Percentiles rank a stretch among this genome's conserved stretches.
phyloP scores from a whole-genome alignment of 2,113 vertebrate species.

The Ivindomyrus marchei region DNA sequence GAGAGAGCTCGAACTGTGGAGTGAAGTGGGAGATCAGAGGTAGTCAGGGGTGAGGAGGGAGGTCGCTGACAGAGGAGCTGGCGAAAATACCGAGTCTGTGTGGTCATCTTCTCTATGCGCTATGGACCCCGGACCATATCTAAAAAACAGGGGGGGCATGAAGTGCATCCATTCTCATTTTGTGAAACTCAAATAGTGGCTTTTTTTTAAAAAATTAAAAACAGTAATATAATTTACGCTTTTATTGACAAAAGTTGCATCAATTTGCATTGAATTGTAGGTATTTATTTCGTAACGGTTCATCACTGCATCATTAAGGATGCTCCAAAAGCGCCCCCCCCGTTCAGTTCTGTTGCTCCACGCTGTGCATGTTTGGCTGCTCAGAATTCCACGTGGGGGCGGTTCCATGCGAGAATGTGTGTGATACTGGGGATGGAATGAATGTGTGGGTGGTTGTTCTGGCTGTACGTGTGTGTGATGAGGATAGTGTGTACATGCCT shows the following conservation, averaged over 20 bases:
- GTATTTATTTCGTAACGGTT: neutral
- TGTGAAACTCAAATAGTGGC: neutral
- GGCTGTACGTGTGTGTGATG: neutral
- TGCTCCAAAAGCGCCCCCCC: neutral
- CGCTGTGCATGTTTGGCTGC: neutral
- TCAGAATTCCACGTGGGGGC: neutral
- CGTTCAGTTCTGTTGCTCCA: too few species aligned
- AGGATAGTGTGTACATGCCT: neutral
- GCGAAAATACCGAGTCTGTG: neutral
- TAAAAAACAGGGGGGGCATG: neutral
- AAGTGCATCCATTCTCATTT: neutral
- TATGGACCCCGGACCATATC: neutral
- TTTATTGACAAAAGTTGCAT: neutral
- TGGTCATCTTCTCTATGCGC: neutral
- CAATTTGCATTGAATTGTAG: neutral
- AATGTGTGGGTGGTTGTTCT: neutral
- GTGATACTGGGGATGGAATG: neutral
- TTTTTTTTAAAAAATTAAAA: neutral
- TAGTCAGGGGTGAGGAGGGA: neutral
- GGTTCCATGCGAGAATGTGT: neutral
- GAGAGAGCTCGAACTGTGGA: neutral
- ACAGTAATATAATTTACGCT: neutral
- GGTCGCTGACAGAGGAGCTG: neutral
- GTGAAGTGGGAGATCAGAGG: neutral
- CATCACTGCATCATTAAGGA: neutral